These are phyloP conservation scores for Ondatra zibethicus DNA, from an alignment of 2,113 vertebrate species.

Conservation along the genomic window DNA sequence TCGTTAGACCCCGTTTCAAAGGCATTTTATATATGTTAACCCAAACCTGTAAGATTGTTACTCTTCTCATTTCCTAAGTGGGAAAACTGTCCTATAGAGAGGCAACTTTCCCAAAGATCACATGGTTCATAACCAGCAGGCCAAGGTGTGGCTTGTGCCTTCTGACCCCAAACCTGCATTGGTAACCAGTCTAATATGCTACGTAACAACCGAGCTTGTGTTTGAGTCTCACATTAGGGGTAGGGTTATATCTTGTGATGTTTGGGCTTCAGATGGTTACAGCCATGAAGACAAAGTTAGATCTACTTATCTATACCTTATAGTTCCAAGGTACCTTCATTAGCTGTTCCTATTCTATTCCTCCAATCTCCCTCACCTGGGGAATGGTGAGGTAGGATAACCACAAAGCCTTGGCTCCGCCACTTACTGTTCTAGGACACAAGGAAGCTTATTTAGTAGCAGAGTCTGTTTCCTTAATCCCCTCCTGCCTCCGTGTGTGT, in stretches of 20 bases:
- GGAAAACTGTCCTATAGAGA: neutral
- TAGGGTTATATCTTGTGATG: neutral
- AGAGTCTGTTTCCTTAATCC: neutral
- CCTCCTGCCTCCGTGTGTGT: neutral
- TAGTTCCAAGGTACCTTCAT: neutral
- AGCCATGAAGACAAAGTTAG: neutral
- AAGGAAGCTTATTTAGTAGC: neutral
- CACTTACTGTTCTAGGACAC: neutral
- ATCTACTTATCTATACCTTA: neutral
- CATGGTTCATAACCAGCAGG: neutral
- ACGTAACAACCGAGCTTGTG: fast-evolving
- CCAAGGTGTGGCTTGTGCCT: neutral
- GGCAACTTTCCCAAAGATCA: neutral
- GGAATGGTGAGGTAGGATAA: neutral
- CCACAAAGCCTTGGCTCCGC: neutral
- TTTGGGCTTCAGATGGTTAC: neutral
- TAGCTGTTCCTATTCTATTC: neutral
- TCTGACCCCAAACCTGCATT: neutral
- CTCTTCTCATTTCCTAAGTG: neutral
- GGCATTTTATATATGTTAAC: neutral
- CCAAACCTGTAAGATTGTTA: too few species aligned
- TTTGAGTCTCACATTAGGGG: fast-evolving
- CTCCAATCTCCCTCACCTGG: neutral
- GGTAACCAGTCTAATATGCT: too few species aligned
- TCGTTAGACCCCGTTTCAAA: neutral